Evolutionary conservation across 2,797 vertebrate species (phyloP).

Genomic region (Buphagus erythrorhynchus): DNA sequence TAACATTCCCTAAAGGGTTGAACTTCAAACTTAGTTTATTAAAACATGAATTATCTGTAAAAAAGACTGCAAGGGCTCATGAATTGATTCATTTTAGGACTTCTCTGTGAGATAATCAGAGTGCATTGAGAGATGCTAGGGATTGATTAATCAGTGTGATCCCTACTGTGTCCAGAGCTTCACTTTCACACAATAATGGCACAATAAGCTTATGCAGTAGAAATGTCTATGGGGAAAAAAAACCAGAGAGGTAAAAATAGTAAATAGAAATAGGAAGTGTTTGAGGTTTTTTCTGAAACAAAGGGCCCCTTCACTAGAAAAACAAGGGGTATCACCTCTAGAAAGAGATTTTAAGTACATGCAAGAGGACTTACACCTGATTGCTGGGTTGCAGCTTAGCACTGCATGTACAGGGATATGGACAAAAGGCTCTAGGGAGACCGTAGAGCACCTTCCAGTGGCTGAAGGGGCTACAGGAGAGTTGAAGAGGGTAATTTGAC

Average conservation of each 20-base stretch:
- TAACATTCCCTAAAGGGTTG: background rate
- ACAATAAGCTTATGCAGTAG: background rate
- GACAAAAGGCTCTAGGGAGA: background rate
- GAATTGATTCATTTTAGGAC: constrained; percentile 49
- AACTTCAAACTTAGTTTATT: constrained; percentile 6
- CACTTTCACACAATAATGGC: constrained; percentile 13
- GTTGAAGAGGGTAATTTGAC: background rate
- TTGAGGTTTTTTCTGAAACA: background rate
- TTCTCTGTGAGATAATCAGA: constrained; percentile 54
- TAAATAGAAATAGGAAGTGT: background rate
- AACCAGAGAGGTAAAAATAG: background rate
- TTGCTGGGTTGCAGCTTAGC: background rate
- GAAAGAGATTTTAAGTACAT: background rate
- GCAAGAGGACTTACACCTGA: background rate
- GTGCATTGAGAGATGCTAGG: background rate
- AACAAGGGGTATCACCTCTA: background rate
- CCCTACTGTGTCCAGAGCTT: constrained; percentile 13
- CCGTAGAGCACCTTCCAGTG: background rate
- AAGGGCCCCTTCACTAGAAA: background rate
- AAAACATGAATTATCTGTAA: constrained; percentile 22
- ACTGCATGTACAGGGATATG: background rate
- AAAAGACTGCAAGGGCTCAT: background rate
- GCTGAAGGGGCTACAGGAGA: background rate
- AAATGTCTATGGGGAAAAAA: background rate
- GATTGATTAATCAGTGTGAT: constrained; percentile 49